Base-by-base conservation (phyloP, 2,888 invertebrate genomes). In the Meandrusa payeni region DNA sequence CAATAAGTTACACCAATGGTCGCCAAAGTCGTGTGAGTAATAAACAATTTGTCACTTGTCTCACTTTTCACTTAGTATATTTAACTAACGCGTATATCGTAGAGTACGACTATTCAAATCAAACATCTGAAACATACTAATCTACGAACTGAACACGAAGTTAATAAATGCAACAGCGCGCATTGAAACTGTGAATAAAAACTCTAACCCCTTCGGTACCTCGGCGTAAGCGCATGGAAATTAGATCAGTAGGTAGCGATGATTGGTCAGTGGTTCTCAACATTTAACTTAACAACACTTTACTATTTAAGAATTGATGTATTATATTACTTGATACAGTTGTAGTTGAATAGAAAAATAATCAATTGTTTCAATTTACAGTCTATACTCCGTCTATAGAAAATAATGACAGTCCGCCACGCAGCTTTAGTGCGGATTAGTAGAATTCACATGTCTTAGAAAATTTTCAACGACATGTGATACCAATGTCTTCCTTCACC, bases 201-300 rank as follows among this genome's bases (percentile, higher is more conserved):
- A 76, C 38, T 64, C 64, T 76, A 80, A 83, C 80, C 87, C 83
- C 75, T 81, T 79, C 70, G 60, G 47, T 73, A 64, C 70, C 64
- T 72, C 67, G 64, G 76, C 85, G 83, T 68, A 57, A 50, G 65
- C 85, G 86, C 86, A 87, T 87, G 87, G 87, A 87, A 87, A 87
- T 87, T 86, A 87, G 87, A 87, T 86, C 87, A 87, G 81, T 85
- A 81, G 83, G 83, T 80, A 85, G 80, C 74, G 55, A 55, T 52
- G 52, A 55, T 48, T 50, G 34, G 44, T 50, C 40, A 50, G 53
- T 6, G 82, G 46, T 44, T 63, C 64, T 70, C 80, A 86, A 87
- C 74, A 57, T 76, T 51, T n/a, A n/a, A n/a, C n/a, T n/a, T n/a
- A n/a, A n/a, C n/a, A n/a, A n/a, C n/a, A n/a, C n/a, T n/a, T n/a